Conservation (phyloP, 2,888 invertebrate species). For the Hipparchia semele region DNA sequence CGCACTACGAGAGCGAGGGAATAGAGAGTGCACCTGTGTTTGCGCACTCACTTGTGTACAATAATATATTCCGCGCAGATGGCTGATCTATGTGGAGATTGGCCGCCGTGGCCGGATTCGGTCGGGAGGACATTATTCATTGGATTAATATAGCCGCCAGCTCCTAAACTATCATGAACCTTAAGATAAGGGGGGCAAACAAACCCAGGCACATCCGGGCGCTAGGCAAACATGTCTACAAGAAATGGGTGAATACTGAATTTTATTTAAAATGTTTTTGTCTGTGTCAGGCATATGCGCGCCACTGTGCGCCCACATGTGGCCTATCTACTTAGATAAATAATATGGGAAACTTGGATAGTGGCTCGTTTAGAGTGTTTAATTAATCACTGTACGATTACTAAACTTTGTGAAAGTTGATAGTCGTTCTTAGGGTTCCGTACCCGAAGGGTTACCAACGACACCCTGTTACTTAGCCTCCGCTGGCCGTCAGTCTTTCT, state of each 20-base stretch:
- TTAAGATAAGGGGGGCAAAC: slow-evolving; percentile 67
- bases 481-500: too few relatives aligned
- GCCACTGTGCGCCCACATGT: slow-evolving; percentile 47
- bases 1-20: too few relatives aligned
- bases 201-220: slow-evolving; percentile 67
- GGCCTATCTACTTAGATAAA: slow-evolving; percentile 32
- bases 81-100: too few relatives aligned
- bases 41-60: too few relatives aligned
- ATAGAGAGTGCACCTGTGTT: too few relatives aligned
- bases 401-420: not conserved
- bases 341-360: slow-evolving; percentile 22
- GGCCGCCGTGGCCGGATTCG: too few relatives aligned
- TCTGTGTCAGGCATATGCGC: slow-evolving; percentile 53
- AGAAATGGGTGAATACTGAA: slow-evolving; percentile 36
- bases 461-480: too few relatives aligned
- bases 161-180: slow-evolving; percentile 41
- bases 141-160: not conserved
- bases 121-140: too few relatives aligned
- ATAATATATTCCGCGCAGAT: too few relatives aligned
- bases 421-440: not conserved
- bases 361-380: not conserved
- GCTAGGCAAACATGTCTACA: slow-evolving; percentile 56
- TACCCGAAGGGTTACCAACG: too few relatives aligned
- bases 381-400: slow-evolving; percentile 19
- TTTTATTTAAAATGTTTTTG: slow-evolving; percentile 49